Evolutionary conservation across 2,888 invertebrate species (phyloP).

Genomic region (Phyto melanocephala): DNA sequence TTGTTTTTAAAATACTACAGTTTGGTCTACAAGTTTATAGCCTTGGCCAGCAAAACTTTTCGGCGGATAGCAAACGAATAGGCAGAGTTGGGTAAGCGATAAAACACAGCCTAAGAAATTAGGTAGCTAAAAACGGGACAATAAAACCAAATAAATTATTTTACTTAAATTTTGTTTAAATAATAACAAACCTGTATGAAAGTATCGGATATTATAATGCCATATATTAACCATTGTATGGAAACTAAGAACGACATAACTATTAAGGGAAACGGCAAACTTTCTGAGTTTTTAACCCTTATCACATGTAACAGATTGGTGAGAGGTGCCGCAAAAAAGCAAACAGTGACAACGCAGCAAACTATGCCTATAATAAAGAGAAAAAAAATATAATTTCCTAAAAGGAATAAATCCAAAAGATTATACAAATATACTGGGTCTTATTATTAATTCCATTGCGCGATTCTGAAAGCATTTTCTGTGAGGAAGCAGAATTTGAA

Average conservation of each 20-base stretch:
- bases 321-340: slow-evolving; percentile 91
- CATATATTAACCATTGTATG: slow-evolving; percentile 91
- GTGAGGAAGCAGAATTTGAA: background rate
- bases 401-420: too few species aligned
- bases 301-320: slow-evolving; percentile 90
- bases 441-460: too few species aligned
- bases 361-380: slow-evolving; percentile 80
- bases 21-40: slow-evolving; percentile 76
- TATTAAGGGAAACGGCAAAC: slow-evolving; percentile 92
- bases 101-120: slow-evolving; percentile 89
- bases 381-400: slow-evolving; percentile 49
- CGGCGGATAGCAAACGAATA: slow-evolving; percentile 87
- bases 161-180: background rate
- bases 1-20: slow-evolving; percentile 66
- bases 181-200: slow-evolving; percentile 84
- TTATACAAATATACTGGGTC: too few species aligned
- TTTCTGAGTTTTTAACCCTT: slow-evolving; percentile 88
- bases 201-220: slow-evolving; percentile 86
- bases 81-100: slow-evolving; percentile 83
- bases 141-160: background rate
- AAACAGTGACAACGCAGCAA: slow-evolving; percentile 86
- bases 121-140: slow-evolving; percentile 82
- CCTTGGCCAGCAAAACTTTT: slow-evolving; percentile 77
- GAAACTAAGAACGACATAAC: slow-evolving; percentile 90
- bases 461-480: too few species aligned